A percentile compares a stretch with the other conserved stretches of the same genome.
phyloP scores from a whole-genome alignment of 2,113 vertebrate species.

The Xenopus borealis region DNA sequence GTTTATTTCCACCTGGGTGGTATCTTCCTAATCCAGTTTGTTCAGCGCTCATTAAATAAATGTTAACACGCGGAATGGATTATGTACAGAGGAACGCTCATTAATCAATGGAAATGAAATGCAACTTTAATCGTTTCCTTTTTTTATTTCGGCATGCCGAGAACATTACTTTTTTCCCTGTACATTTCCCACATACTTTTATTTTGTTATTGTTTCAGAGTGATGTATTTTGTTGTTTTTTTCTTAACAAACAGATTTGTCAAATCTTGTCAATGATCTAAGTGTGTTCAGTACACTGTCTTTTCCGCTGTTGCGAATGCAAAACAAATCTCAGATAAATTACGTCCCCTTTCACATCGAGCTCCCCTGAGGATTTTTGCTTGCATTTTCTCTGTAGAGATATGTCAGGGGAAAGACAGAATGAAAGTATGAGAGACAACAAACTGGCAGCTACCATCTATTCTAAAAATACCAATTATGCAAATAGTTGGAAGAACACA shows the following conservation, averaged over 20 bases:
- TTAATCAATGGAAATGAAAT: slow-evolving; percentile 33
- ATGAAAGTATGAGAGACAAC: slow-evolving; percentile 42
- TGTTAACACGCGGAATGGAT: slow-evolving; percentile 33
- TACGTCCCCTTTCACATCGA: slow-evolving; percentile 38
- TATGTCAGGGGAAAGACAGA: slow-evolving; percentile 44
- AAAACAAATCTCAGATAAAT: slow-evolving; percentile 46
- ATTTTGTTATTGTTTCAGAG: slow-evolving; percentile 21
- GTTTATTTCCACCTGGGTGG: slow-evolving; percentile 33
- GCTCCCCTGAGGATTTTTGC: slow-evolving; percentile 44
- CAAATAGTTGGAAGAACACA: slow-evolving; percentile 46
- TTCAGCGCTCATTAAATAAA: slow-evolving; percentile 36
- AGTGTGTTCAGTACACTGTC: slow-evolving; percentile 37
- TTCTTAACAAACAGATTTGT: slow-evolving; percentile 42
- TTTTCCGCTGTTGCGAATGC: slow-evolving; percentile 30
- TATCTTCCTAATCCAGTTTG: slow-evolving; percentile 33
- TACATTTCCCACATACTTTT: neutral
- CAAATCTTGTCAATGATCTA: slow-evolving; percentile 46
- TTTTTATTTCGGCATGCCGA: neutral
- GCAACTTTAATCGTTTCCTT: neutral
- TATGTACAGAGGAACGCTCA: slow-evolving; percentile 17
- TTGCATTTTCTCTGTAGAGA: slow-evolving; percentile 42
- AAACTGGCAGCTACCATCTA: slow-evolving; percentile 37
- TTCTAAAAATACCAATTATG: slow-evolving; percentile 48
- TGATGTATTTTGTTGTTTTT: slow-evolving; percentile 42
- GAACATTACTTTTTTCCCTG: neutral